Evolutionary conservation across 2,113 vertebrate species (phyloP), one percentile per base, ranked within the genome.

Genomic region (Acanthochromis polyacanthus): DNA sequence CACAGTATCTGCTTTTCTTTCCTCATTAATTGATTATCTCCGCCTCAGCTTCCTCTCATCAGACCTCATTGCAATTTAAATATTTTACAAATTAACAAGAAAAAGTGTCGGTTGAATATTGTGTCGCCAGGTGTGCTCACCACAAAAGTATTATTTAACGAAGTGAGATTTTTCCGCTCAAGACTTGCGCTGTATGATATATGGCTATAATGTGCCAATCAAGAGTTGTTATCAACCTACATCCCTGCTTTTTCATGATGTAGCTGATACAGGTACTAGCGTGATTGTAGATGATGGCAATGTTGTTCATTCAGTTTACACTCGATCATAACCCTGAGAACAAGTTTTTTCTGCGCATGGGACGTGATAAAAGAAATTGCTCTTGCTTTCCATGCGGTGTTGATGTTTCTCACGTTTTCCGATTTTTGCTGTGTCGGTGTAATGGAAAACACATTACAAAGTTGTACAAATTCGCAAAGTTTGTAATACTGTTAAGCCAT

Each of bases 401-500:
- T 79, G 73, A 73, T 84, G 93, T 95, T 93, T 95, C 94, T 96
- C 93, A 93, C 93, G 90, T 95, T 96, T 93, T 89, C 80, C 89
- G 87, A 93, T 90, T 90, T 30, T 96, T 94, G 95, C 94, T 93
- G 91, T 95, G 25, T 19, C 93, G 78, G 92, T 93, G 89, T 94
- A 93, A 91, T 85, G 83, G 86, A 91, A 94, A 90, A 90, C 91
- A 92, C 89, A 88, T 93, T 94, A 89, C 81, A 74, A 74, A 80
- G 78, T 87, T 90, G 89, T 93, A 90, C 83, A 78, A 91, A 86
- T 94, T 95, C 90, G 89, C 92, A 89, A 95, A 83, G 92, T 96
- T 96, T 96, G 94, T 96, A 93, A 95, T 93, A 94, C 91, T 93
- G 85, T 94, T 89, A 90, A 86, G 77, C 93, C 91, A 94, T 93